phyloP scores from a whole-genome alignment of 2,888 invertebrate species.

The Sinopyrophorus schimmeli region DNA sequence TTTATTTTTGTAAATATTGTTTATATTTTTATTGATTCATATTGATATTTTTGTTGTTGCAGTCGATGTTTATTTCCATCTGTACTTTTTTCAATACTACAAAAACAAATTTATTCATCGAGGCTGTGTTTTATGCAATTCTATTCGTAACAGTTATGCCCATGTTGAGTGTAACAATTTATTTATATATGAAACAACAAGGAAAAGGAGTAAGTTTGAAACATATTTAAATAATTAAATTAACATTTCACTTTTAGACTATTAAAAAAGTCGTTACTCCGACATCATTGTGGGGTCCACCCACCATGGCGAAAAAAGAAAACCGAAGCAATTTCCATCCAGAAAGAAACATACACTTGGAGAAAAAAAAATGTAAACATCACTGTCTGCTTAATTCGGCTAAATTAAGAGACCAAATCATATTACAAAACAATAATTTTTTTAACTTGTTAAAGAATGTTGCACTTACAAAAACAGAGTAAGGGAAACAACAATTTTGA shows the following conservation, averaged over 20 bases:
- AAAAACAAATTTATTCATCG: no score
- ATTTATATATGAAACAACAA: no score
- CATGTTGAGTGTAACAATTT: no score
- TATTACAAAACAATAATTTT: no score
- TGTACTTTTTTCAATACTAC: no score
- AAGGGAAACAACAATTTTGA: neutral
- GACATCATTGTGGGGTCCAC: conserved; percentile 6
- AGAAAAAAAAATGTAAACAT: conserved; percentile 1
- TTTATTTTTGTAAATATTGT: conserved; percentile 4
- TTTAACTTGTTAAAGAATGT: no score
- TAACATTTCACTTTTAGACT: neutral
- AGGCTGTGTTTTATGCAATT: no score
- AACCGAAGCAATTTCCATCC: neutral
- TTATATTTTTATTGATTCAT: neutral
- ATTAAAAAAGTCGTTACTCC: neutral
- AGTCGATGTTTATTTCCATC: neutral
- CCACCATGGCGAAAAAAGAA: neutral
- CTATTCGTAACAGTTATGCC: no score
- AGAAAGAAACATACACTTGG: neutral
- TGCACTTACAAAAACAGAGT: no score
- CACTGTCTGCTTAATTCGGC: conserved; percentile 7
- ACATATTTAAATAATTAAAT: neutral
- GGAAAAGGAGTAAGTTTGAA: no score
- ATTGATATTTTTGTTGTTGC: neutral
- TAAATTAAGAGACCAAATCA: neutral